Conservation (phyloP, 2,888 invertebrate species). For the Cephalotes varians region DNA sequence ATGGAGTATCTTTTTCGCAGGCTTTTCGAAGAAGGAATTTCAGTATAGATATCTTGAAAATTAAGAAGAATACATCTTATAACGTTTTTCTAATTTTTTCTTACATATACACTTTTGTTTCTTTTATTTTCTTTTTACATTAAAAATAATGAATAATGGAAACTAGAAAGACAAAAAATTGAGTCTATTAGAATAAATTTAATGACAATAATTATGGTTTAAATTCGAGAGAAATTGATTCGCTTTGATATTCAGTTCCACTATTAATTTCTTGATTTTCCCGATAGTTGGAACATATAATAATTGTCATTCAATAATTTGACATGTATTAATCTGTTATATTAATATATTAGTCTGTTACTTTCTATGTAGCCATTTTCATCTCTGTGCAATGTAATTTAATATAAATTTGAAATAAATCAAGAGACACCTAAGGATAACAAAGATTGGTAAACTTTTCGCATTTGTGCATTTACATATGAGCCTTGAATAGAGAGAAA, state of each 20-base stretch:
- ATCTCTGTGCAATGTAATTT: not conserved
- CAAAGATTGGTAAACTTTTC: conserved; percentile 60
- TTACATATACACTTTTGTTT: not conserved
- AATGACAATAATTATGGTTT: not conserved
- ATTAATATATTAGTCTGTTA: not conserved
- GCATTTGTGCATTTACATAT: conserved; percentile 48
- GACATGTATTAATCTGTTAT: not conserved
- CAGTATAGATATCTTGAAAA: not conserved
- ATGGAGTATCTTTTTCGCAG: conserved; percentile 61
- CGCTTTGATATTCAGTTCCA: not conserved
- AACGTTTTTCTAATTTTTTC: not conserved
- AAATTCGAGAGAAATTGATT: not conserved
- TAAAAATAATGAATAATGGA: not conserved
- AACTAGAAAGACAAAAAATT: not conserved
- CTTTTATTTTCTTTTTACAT: not conserved
- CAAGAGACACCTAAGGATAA: not conserved
- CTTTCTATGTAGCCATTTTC: not conserved
- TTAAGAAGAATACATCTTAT: conserved; percentile 18
- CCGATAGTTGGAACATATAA: not conserved
- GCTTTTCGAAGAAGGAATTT: not conserved
- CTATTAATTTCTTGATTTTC: not conserved
- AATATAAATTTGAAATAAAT: conserved; percentile 15
- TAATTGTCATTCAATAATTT: conserved; percentile 9
- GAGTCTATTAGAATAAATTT: not conserved
- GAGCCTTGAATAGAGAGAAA: conserved; percentile 51